phyloP scores from a whole-genome alignment of 1,140 invertebrate genomes.

The Halictus rubicundus region DNA sequence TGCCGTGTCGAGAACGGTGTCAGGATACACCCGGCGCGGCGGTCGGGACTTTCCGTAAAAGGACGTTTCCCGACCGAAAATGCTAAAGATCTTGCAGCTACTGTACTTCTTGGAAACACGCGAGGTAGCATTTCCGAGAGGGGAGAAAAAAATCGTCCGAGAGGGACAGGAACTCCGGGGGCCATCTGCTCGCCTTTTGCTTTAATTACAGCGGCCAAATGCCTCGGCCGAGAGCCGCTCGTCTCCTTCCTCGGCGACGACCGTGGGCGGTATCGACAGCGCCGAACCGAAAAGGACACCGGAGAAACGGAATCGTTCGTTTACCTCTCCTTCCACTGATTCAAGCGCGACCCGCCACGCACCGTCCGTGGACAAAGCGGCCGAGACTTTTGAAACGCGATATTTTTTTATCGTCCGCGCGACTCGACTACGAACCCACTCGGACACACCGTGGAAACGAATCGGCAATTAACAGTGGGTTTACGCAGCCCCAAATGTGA shows the following conservation, averaged over 20 bases:
- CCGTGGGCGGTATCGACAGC: conserved; percentile 45
- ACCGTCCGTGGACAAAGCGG: neutral
- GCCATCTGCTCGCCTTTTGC: conserved; percentile 59
- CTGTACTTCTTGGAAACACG: conserved; percentile 40
- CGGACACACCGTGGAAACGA: too few species aligned
- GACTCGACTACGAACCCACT: neutral
- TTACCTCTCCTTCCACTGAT: conserved; percentile 36
- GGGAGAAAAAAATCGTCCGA: conserved; percentile 17
- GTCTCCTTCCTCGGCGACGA: conserved; percentile 31
- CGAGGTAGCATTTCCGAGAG: conserved; percentile 18
- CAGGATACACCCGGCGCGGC: neutral
- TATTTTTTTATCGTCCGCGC: neutral
- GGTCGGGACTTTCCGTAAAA: neutral
- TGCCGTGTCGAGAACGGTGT: neutral
- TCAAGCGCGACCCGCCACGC: neutral
- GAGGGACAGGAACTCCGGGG: conserved; percentile 21
- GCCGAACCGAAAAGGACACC: conserved; percentile 37
- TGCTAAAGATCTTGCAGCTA: neutral
- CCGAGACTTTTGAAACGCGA: neutral
- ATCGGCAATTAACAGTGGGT: too few species aligned
- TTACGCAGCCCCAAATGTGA: too few species aligned
- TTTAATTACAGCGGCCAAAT: conserved; percentile 58
- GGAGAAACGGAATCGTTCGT: conserved; percentile 33
- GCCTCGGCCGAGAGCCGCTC: conserved; percentile 20
- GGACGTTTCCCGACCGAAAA: neutral